Evolutionary conservation across 2,888 invertebrate genomes (phyloP).

Genomic region (Sinodicranocentrus sp.): DNA sequence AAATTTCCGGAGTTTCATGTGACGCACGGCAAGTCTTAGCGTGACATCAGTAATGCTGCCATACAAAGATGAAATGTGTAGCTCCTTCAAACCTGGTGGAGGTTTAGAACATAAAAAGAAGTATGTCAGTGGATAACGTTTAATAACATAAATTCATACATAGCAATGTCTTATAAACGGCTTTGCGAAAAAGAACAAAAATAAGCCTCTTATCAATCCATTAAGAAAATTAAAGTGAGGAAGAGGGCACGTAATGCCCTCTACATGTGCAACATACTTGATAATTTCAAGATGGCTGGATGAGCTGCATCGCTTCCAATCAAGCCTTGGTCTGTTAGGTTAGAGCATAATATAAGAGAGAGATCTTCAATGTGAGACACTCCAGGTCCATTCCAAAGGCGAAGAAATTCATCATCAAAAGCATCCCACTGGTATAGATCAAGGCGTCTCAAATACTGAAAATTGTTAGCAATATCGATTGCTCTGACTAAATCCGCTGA

Average conservation of each 20-base stretch:
- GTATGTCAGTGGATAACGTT: background rate
- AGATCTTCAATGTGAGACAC: slow-evolving; percentile 47
- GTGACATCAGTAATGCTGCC: slow-evolving; percentile 65
- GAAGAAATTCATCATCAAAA: slow-evolving; percentile 63
- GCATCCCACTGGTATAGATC: slow-evolving; percentile 69
- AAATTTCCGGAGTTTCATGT: slow-evolving; percentile 55
- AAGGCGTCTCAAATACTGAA: slow-evolving; percentile 58
- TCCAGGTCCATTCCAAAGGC: slow-evolving; percentile 52
- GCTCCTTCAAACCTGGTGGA: slow-evolving; percentile 53
- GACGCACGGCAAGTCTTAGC: slow-evolving; percentile 46
- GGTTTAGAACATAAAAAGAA: too few relatives aligned
- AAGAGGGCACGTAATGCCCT: too few relatives aligned
- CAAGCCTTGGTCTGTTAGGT: slow-evolving; percentile 58
- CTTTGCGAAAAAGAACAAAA: too few relatives aligned
- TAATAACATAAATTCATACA: background rate
- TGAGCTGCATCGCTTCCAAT: slow-evolving; percentile 36
- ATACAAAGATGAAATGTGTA: slow-evolving; percentile 64
- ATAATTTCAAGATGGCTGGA: slow-evolving; percentile 52
- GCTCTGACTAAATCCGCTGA: slow-evolving; percentile 53
- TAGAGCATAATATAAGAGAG: slow-evolving; percentile 56
- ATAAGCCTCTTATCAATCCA: slow-evolving; percentile 4
- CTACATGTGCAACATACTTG: slow-evolving; percentile 39
- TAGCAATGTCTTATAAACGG: too few relatives aligned
- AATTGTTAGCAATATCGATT: slow-evolving; percentile 54
- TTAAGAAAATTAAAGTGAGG: slow-evolving; percentile 35